phyloP scores from a whole-genome alignment of 2,797 vertebrate species.

The Brotula barbata region DNA sequence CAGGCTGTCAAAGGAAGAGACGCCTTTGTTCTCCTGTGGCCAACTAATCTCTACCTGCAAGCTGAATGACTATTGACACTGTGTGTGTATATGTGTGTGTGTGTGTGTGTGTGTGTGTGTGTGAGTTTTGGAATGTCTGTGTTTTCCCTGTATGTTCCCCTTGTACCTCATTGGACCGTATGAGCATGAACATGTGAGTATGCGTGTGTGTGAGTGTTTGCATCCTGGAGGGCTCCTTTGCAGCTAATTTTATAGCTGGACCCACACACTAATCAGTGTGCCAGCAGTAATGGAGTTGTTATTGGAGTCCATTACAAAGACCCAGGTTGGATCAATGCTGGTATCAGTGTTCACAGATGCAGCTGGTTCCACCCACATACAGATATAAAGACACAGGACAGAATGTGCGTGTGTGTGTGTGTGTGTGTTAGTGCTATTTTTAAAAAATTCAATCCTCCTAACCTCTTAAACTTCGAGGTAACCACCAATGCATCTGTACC shows the following conservation, averaged over 20 bases:
- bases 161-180: conserved; percentile 33
- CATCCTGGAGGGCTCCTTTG: conserved; percentile 70
- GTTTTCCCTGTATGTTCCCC: conserved; percentile 37
- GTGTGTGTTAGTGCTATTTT: conserved; percentile 9
- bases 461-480: no score
- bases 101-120: conserved; percentile 22
- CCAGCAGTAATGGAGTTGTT: conserved; percentile 90
- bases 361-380: conserved; percentile 57
- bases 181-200: conserved; percentile 21
- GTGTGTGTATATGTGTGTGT: conserved; percentile 21
- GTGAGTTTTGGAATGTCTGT: conserved; percentile 39
- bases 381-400: conserved; percentile 41
- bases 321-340: conserved; percentile 85
- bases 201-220: conserved; percentile 27
- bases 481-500: no score
- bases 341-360: conserved; percentile 85
- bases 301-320: conserved; percentile 91
- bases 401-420: conserved; percentile 18
- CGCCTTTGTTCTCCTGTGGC: conserved; percentile 90
- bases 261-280: conserved; percentile 71
- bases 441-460: no score
- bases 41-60: conserved; percentile 82
- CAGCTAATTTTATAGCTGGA: conserved; percentile 61
- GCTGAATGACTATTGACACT: conserved; percentile 89
- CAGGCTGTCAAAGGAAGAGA: conserved; percentile 74